A percentile compares a stretch with the other conserved stretches of the same genome.
phyloP scores from a whole-genome alignment of 2,113 vertebrate genomes.

The Callipepla squamata region DNA sequence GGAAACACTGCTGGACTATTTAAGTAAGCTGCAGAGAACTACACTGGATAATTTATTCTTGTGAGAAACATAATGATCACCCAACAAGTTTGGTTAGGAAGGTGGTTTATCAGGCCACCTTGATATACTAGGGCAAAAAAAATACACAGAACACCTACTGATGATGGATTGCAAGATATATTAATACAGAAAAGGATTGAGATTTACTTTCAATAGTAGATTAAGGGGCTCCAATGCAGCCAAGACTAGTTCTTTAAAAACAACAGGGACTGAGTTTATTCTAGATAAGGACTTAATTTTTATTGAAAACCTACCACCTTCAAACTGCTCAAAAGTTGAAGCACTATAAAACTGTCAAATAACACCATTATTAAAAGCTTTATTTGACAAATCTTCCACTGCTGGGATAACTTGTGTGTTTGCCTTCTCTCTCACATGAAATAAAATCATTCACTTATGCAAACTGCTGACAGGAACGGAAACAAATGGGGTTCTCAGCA shows the following conservation, averaged over 20 bases:
- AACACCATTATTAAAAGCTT: conserved; percentile 83
- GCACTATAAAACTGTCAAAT: conserved; percentile 83
- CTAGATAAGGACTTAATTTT: conserved; percentile 84
- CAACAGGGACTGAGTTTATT: conserved; percentile 77
- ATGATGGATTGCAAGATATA: conserved; percentile 85
- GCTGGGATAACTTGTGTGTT: conserved; percentile 76
- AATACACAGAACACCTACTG: conserved; percentile 73
- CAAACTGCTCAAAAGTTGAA: conserved; percentile 78
- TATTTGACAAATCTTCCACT: conserved; percentile 81
- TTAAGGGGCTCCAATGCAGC: conserved; percentile 78
- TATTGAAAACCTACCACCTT: conserved; percentile 84
- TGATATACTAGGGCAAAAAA: conserved; percentile 77
- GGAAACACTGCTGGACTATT: conserved; percentile 72
- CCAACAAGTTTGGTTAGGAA: conserved; percentile 83
- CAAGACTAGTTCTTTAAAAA: conserved; percentile 77
- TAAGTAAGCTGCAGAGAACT: conserved; percentile 76
- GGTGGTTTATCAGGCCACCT: conserved; percentile 83
- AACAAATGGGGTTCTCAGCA: conserved; percentile 78
- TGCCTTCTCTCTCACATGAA: conserved; percentile 75
- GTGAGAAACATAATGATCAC: conserved; percentile 83
- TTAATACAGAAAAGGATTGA: conserved; percentile 84
- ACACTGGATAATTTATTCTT: conserved; percentile 81
- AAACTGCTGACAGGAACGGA: conserved; percentile 80
- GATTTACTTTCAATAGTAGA: conserved; percentile 82
- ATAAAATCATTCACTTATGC: conserved; percentile 83